phyloP scores from a whole-genome alignment of 2,797 vertebrate genomes.

The Columba guinea region DNA sequence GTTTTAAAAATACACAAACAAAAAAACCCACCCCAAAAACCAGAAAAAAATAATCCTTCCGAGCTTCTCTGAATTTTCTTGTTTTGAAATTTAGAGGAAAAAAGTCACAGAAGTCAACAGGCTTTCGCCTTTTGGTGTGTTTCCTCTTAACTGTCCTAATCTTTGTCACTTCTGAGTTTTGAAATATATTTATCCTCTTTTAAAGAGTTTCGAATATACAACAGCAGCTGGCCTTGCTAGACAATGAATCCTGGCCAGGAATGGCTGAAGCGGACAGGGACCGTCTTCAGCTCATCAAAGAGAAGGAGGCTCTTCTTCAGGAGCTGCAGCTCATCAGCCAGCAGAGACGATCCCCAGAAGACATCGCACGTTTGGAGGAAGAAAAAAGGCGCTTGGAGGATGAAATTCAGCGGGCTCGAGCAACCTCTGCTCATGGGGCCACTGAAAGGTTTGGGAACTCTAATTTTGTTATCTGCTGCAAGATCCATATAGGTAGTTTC shows the following conservation, averaged over 20 bases:
- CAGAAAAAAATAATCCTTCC: background rate
- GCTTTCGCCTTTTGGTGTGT: background rate
- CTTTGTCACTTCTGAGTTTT: background rate
- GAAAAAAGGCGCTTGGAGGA: conserved; percentile 89
- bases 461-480: background rate
- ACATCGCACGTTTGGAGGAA: conserved; percentile 86
- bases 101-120: background rate
- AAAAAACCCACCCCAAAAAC: accelerated
- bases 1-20: background rate
- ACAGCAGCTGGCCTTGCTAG: conserved; percentile 93
- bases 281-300: conserved; percentile 93
- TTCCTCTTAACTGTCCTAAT: background rate
- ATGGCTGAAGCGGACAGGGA: conserved; percentile 93
- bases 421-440: conserved; percentile 88
- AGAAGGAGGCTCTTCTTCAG: conserved; percentile 96
- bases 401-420: conserved; percentile 90
- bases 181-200: background rate
- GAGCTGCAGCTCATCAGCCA: conserved; percentile 91
- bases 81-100: background rate
- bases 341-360: conserved; percentile 85
- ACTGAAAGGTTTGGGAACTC: conserved; percentile 87
- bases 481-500: background rate
- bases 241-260: conserved; percentile 93
- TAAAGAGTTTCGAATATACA: conserved; percentile 92
- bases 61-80: background rate